phyloP scores from a whole-genome alignment of 2,888 invertebrate genomes.

The Mycalesis mineus region DNA sequence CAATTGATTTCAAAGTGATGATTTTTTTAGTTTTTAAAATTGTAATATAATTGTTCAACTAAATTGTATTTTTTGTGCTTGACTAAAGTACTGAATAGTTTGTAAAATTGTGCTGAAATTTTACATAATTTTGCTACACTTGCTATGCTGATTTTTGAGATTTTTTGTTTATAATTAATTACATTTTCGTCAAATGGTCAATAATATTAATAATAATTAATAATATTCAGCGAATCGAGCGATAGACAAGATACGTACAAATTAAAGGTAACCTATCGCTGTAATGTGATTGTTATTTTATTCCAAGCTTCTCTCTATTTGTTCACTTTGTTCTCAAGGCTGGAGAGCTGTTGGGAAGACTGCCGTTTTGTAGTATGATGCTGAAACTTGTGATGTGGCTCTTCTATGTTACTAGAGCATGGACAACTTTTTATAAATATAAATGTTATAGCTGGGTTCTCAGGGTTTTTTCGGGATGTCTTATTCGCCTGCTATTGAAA shows the following conservation, averaged over 20 bases:
- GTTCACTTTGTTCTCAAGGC: constrained; percentile 58
- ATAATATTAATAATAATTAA: no score
- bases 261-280: constrained; percentile 21
- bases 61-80: background rate
- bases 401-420: no score
- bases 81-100: constrained; percentile 9
- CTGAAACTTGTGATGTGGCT: no score
- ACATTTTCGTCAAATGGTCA: background rate
- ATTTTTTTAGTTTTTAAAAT: constrained; percentile 38
- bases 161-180: background rate
- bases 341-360: background rate
- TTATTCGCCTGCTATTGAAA: no score
- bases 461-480: no score
- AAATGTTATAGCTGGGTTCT: no score
- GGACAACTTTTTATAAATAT: no score
- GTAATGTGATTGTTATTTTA: constrained; percentile 23
- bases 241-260: constrained; percentile 20
- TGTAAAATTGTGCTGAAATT: constrained; percentile 6
- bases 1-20: constrained; percentile 47
- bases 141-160: constrained; percentile 3
- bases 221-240: constrained; percentile 3
- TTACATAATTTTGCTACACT: constrained; percentile 10
- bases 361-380: background rate
- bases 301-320: constrained; percentile 39
- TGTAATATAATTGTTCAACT: constrained; percentile 6